These are phyloP conservation scores for Holotrichia oblita DNA, from an alignment of 1,140 invertebrate species.

Conservation along the genomic window DNA sequence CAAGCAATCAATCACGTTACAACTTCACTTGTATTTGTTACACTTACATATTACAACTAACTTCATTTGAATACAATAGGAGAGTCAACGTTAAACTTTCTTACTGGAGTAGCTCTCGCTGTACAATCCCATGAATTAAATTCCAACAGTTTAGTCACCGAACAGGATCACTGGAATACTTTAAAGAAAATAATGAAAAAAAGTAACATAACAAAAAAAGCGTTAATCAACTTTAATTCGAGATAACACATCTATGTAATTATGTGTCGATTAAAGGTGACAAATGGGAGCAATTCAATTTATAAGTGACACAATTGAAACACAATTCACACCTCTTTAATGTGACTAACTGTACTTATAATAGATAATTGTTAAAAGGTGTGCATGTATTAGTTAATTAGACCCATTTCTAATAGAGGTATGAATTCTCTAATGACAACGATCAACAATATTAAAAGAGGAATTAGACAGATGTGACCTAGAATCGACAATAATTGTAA, in stretches of 20 bases:
- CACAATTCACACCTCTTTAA: constrained; percentile 1
- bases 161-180: neutral
- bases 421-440: neutral
- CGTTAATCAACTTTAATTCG: too few relatives aligned
- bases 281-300: neutral
- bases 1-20: constrained; percentile 19
- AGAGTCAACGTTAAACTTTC: neutral
- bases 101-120: constrained; percentile 7
- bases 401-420: neutral
- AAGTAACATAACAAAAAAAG: too few relatives aligned
- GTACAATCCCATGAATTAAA: constrained; percentile 12
- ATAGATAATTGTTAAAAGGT: too few relatives aligned
- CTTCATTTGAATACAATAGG: constrained; percentile 34
- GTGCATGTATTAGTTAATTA: too few relatives aligned
- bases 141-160: neutral
- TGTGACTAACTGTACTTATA: neutral
- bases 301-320: neutral
- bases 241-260: too few relatives aligned
- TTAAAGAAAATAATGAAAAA: too few relatives aligned
- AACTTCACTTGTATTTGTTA: constrained; percentile 33
- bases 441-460: neutral
- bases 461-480: neutral
- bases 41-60: constrained; percentile 23
- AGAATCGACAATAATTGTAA: neutral
- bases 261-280: too few relatives aligned